A percentile compares a stretch with the other conserved stretches of the same genome.
phyloP scores from a whole-genome alignment of 2,888 invertebrate genomes.

The Congeria kusceri region DNA sequence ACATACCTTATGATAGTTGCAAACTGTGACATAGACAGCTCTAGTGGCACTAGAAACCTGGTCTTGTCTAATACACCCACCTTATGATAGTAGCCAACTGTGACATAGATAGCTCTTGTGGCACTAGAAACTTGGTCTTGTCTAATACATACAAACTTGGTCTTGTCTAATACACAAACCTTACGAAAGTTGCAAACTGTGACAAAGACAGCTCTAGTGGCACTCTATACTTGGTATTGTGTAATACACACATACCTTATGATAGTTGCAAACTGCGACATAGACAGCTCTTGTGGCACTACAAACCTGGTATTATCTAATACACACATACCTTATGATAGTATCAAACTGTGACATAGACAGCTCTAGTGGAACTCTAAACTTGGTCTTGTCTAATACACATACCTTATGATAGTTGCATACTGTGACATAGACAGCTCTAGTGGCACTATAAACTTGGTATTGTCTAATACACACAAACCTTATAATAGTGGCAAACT shows the following conservation, averaged over 20 bases:
- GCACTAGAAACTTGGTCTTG: neutral
- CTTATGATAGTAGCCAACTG: constrained; percentile 84
- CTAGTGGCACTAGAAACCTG: constrained; percentile 95
- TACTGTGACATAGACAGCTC: neutral
- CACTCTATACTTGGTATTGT: constrained; percentile 92
- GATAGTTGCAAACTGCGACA: constrained; percentile 68
- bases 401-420: constrained; percentile 1
- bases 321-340: neutral
- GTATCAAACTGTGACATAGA: constrained; percentile 1
- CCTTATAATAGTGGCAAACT: neutral
- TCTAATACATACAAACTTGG: neutral
- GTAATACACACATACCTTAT: constrained; percentile 90
- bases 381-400: neutral
- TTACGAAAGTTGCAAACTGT: constrained; percentile 94
- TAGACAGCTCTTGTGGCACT: neutral
- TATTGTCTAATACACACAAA: neutral
- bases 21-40: constrained; percentile 95
- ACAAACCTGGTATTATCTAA: no score
- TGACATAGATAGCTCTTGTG: neutral
- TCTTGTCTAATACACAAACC: constrained; percentile 85
- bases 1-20: constrained; percentile 92
- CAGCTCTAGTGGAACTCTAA: no score
- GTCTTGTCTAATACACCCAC: constrained; percentile 93
- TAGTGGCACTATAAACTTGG: neutral
- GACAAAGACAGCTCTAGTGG: constrained; percentile 91